Percentiles rank a stretch among this genome's conserved stretches.
phyloP scores from a whole-genome alignment of 2,888 invertebrate genomes.

The Seira musarum region DNA sequence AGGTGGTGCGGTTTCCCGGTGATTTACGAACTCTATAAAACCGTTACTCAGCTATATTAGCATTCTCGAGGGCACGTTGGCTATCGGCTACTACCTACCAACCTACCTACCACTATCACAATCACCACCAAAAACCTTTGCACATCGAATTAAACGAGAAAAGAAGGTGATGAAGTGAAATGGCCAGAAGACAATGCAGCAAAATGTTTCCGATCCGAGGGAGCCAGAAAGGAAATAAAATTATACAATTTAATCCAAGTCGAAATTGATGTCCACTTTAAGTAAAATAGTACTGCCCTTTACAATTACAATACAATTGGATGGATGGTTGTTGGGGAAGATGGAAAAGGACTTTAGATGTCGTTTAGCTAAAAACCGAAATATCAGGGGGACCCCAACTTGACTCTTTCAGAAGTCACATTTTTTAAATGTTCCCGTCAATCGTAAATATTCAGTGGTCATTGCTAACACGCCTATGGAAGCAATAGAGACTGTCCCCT shows the following conservation, averaged over 20 bases:
- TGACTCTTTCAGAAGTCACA: background rate
- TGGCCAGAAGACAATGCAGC: background rate
- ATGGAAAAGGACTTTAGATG: background rate
- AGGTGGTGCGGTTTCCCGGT: constrained; percentile 68
- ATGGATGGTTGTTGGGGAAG: constrained; percentile 13
- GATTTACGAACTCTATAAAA: constrained; percentile 69
- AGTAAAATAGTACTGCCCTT: constrained; percentile 28
- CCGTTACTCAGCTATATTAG: constrained; percentile 70
- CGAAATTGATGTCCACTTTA: constrained; percentile 40
- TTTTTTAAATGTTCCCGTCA: background rate
- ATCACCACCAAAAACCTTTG: background rate
- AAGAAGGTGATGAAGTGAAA: constrained; percentile 16
- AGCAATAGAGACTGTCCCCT: constrained; percentile 7
- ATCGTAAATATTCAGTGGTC: constrained; percentile 21
- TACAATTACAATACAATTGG: constrained; percentile 16
- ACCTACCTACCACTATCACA: background rate
- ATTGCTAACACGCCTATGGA: background rate
- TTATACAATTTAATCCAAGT: constrained; percentile 34
- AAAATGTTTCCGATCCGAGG: background rate
- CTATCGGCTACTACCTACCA: background rate
- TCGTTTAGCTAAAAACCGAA: background rate
- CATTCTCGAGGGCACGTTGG: constrained; percentile 65
- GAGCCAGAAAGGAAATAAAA: constrained; percentile 33
- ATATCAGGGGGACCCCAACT: background rate
- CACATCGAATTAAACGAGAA: background rate